phyloP scores from a whole-genome alignment of 2,113 vertebrate species.

The Suricata suricatta region DNA sequence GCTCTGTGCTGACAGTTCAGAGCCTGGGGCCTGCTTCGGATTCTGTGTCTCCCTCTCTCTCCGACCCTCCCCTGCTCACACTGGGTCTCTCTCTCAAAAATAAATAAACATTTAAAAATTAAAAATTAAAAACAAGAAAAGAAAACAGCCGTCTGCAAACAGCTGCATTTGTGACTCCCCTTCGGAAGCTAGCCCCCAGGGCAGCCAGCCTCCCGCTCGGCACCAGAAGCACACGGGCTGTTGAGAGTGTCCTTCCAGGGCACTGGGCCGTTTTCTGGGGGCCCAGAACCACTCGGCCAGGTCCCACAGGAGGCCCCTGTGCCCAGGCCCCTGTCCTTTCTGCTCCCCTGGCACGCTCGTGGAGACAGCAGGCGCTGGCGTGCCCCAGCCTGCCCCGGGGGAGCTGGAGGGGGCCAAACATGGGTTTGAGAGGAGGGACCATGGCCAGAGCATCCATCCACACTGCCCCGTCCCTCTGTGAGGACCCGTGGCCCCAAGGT shows the following conservation, averaged over 20 bases:
- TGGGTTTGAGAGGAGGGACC: neutral
- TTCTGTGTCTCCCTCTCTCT: too few relatives aligned
- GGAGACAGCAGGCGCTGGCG: neutral
- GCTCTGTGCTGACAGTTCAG: too few relatives aligned
- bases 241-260: neutral
- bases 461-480: neutral
- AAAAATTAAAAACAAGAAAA: too few relatives aligned
- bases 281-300: too few relatives aligned
- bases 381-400: neutral
- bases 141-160: neutral
- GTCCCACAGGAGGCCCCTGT: too few relatives aligned
- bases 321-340: neutral
- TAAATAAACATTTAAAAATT: too few relatives aligned
- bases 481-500: neutral
- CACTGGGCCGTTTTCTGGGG: neutral
- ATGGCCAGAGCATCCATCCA: fast-evolving
- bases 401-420: neutral
- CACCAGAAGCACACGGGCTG: neutral
- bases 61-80: too few relatives aligned
- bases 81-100: too few relatives aligned
- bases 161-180: fast-evolving
- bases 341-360: fast-evolving
- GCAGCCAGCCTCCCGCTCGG: neutral
- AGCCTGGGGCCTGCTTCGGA: too few relatives aligned
- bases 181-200: neutral